A percentile compares a stretch with the other conserved stretches of the same genome.
These are phyloP conservation scores for Chirona hameri DNA, from an alignment of 2,888 invertebrate genomes.

Conservation along the genomic window DNA sequence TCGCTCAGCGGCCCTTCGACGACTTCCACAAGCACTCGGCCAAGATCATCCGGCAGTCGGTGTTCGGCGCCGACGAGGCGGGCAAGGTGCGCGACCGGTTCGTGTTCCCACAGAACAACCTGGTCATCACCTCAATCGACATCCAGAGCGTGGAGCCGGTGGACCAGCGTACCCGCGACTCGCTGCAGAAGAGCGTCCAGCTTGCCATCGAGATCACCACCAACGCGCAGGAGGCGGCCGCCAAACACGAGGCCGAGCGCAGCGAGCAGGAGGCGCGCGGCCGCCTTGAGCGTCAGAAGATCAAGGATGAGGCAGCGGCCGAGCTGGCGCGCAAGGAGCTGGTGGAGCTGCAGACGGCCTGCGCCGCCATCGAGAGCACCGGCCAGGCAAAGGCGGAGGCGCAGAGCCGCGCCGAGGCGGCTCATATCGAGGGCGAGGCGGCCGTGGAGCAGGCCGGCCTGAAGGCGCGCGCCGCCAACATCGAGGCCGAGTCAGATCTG, in stretches of 20 bases:
- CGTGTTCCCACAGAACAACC: slow-evolving; percentile 50
- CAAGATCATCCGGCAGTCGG: slow-evolving; percentile 50
- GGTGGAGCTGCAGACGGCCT: slow-evolving; percentile 49
- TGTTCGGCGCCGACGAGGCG: slow-evolving; percentile 51
- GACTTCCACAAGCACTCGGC: slow-evolving; percentile 55
- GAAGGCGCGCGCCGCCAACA: slow-evolving; percentile 50
- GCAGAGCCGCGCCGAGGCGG: slow-evolving; percentile 50
- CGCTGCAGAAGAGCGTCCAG: slow-evolving; percentile 53
- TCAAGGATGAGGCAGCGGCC: slow-evolving; percentile 52
- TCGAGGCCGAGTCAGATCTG: slow-evolving; percentile 52
- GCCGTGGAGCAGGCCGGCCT: slow-evolving; percentile 52
- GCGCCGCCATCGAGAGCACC: slow-evolving; percentile 52
- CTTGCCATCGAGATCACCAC: slow-evolving; percentile 55
- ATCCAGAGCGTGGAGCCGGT: slow-evolving; percentile 54
- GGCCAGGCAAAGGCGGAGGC: slow-evolving; percentile 55
- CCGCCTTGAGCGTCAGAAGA: slow-evolving; percentile 51
- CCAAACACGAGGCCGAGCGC: slow-evolving; percentile 53
- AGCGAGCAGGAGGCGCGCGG: slow-evolving; percentile 53
- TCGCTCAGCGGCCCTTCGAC: slow-evolving; percentile 52
- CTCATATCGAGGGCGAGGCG: slow-evolving; percentile 52
- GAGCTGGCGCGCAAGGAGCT: slow-evolving; percentile 49
- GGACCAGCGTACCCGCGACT: slow-evolving; percentile 52
- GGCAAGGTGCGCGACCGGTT: slow-evolving; percentile 48
- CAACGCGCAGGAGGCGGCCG: slow-evolving; percentile 53
- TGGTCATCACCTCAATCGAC: slow-evolving; percentile 52